These are phyloP conservation scores for Asteroscopus sphinx DNA, from an alignment of 2,888 invertebrate genomes.

Conservation along the genomic window DNA sequence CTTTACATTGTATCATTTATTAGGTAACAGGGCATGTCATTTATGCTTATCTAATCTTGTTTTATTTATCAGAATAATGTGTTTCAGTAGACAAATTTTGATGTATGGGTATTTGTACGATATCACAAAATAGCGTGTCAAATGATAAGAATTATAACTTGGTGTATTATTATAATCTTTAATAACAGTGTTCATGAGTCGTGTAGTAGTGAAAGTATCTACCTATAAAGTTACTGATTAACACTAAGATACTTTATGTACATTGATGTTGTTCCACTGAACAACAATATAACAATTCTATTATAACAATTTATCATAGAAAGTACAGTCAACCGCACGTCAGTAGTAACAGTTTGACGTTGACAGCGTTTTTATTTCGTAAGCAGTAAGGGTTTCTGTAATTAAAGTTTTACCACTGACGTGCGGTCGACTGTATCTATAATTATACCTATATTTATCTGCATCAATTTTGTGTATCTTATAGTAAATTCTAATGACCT, in stretches of 20 bases:
- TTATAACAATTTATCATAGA: no score
- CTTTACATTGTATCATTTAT: no score
- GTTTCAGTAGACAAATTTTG: slow-evolving; percentile 14
- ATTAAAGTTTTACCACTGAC: no score
- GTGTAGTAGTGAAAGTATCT: slow-evolving; percentile 38
- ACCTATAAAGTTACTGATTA: slow-evolving; percentile 20
- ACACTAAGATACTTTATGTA: slow-evolving; percentile 6
- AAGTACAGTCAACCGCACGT: no score
- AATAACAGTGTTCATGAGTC: slow-evolving; percentile 18
- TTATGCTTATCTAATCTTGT: not conserved
- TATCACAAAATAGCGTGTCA: slow-evolving; percentile 23
- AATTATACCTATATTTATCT: no score
- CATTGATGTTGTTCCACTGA: not conserved
- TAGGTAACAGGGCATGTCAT: not conserved
- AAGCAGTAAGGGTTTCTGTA: no score
- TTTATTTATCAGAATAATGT: slow-evolving; percentile 12
- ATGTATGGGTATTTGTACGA: slow-evolving; percentile 8
- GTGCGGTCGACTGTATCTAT: no score
- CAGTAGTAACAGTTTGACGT: no score
- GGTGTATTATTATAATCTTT: slow-evolving; percentile 14
- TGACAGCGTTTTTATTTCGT: no score
- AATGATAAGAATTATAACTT: slow-evolving; percentile 3
- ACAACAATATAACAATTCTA: no score
- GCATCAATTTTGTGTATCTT: no score
- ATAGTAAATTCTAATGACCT: no score